phyloP scores from a whole-genome alignment of 2,888 invertebrate species.

The Conomelus anceps region DNA sequence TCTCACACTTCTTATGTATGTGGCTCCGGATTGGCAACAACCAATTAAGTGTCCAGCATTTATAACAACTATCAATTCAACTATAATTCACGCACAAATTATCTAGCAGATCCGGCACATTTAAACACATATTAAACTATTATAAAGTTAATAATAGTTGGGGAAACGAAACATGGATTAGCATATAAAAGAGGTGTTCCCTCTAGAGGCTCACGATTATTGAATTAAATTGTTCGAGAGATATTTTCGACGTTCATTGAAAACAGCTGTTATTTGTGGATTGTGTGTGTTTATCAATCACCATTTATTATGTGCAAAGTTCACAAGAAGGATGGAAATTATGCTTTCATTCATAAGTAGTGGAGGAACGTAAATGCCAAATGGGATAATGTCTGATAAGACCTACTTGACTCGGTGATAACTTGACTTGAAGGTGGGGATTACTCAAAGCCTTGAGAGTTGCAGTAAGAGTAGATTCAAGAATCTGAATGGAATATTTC shows the following conservation, averaged over 20 bases:
- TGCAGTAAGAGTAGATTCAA: no score
- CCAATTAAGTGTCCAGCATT: not conserved
- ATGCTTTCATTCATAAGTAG: not conserved
- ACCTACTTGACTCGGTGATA: no score
- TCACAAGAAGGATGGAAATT: not conserved
- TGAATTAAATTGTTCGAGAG: not conserved
- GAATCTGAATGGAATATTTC: no score
- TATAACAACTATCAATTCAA: no score
- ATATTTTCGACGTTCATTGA: no score
- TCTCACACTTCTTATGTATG: no score
- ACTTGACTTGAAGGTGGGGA: no score
- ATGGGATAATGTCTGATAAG: not conserved
- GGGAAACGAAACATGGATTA: not conserved
- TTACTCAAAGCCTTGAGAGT: no score
- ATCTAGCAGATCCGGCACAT: not conserved
- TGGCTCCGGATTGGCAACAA: slow-evolving; percentile 15
- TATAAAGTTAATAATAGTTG: not conserved
- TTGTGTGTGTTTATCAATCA: not conserved
- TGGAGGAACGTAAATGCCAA: not conserved
- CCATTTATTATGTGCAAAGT: not conserved
- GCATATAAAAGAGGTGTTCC: not conserved
- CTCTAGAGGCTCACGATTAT: not conserved
- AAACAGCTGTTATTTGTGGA: no score
- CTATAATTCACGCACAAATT: not conserved
- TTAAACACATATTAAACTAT: not conserved